These are phyloP conservation scores for Pangasianodon hypophthalmus DNA, from an alignment of 2,113 vertebrate species.

Conservation along the genomic window DNA sequence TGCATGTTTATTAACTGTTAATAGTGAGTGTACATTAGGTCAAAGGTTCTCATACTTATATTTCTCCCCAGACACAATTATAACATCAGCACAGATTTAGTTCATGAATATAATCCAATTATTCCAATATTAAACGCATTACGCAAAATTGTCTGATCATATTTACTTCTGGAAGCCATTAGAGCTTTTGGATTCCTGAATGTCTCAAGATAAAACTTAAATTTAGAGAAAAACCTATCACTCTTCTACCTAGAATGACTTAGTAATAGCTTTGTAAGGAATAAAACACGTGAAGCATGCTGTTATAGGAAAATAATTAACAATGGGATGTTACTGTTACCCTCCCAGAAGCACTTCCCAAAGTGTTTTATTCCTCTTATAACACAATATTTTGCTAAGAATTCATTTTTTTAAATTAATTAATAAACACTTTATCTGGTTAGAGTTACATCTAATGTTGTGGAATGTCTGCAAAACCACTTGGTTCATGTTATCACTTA, in stretches of 20 bases:
- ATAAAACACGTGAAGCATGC: neutral
- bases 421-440: no score
- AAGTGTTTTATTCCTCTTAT: neutral
- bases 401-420: no score
- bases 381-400: neutral
- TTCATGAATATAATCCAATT: neutral
- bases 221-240: no score
- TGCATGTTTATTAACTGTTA: neutral
- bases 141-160: neutral
- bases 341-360: neutral
- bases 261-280: neutral
- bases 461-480: no score
- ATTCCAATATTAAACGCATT: neutral
- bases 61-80: neutral
- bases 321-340: neutral
- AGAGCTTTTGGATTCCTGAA: neutral
- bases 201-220: neutral
- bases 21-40: neutral
- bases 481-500: no score
- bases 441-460: no score
- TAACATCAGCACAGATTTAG: neutral
- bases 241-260: neutral
- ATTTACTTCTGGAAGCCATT: neutral
- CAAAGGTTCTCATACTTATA: neutral
- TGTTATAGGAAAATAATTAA: neutral